These are phyloP conservation scores for Acrobasis suavella DNA, from an alignment of 2,888 invertebrate genomes.

Conservation along the genomic window DNA sequence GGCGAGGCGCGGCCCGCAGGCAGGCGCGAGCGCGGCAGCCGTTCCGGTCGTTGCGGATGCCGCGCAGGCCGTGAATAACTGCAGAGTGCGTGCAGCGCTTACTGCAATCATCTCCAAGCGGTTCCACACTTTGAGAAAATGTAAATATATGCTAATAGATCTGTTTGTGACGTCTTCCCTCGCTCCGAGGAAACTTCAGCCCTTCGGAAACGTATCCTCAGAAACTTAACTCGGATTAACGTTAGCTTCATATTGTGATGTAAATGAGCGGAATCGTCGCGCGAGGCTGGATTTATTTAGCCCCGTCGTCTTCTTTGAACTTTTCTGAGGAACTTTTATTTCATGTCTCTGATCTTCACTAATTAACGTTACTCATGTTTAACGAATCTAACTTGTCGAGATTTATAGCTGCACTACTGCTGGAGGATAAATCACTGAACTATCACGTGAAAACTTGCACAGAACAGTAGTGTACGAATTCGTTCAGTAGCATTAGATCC, in stretches of 20 bases:
- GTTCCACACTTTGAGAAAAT: conserved; percentile 47
- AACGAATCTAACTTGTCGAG: conserved; percentile 8
- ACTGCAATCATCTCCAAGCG: conserved; percentile 26
- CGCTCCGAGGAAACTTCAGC: conserved; percentile 1
- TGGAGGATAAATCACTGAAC: neutral
- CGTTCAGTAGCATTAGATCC: too few species aligned
- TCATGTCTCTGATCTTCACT: conserved; percentile 5
- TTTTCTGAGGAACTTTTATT: conserved; percentile 9
- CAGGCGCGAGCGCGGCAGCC: neutral
- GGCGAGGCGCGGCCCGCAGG: neutral
- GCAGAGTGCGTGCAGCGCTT: conserved; percentile 6
- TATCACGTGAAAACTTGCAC: neutral
- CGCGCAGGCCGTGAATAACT: neutral
- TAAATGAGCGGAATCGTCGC: conserved; percentile 14
- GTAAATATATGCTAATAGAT: conserved; percentile 55
- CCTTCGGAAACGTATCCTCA: conserved; percentile 14
- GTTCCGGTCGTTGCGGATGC: conserved; percentile 14
- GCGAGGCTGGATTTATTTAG: conserved; percentile 13
- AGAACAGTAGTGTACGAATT: neutral
- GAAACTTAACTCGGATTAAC: conserved; percentile 17
- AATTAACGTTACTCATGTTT: conserved; percentile 18
- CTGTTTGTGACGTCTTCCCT: conserved; percentile 33
- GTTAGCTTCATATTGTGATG: conserved; percentile 18
- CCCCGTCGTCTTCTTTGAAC: neutral
- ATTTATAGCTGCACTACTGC: conserved; percentile 7